phyloP scores from a whole-genome alignment of 2,888 invertebrate species.

The Sphecodes monilicornis region DNA sequence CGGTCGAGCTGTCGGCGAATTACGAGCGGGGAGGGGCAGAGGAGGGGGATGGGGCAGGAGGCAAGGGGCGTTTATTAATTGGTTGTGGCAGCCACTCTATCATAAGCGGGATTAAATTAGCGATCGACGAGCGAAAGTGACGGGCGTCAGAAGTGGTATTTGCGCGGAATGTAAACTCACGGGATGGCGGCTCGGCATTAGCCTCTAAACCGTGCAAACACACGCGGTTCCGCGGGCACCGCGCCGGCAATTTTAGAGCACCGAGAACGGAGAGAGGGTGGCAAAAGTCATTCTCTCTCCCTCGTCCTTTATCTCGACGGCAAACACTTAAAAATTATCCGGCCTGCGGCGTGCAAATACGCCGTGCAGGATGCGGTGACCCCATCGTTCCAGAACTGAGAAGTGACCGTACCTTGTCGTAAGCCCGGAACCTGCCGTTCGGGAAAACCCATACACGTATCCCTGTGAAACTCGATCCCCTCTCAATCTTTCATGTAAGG shows the following conservation, averaged over 20 bases:
- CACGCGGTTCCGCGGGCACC: constrained; percentile 26
- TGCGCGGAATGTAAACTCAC: constrained; percentile 58
- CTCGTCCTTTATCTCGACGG: constrained; percentile 57
- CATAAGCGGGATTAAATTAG: constrained; percentile 54
- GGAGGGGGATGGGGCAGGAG: no score
- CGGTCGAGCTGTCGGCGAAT: not conserved
- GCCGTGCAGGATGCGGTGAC: not conserved
- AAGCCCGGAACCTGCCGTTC: not conserved
- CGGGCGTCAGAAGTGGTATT: constrained; percentile 60
- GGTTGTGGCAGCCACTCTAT: constrained; percentile 28
- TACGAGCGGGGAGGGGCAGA: not conserved
- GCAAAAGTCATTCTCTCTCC: constrained; percentile 62
- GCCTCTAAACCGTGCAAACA: constrained; percentile 63
- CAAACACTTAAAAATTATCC: constrained; percentile 73
- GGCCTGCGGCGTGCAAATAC: constrained; percentile 50
- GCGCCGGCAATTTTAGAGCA: constrained; percentile 50
- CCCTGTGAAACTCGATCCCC: constrained; percentile 25
- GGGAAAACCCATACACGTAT: constrained; percentile 26
- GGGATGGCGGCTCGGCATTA: constrained; percentile 48
- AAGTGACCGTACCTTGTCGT: constrained; percentile 4
- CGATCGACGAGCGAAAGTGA: constrained; percentile 48
- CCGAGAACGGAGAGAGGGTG: constrained; percentile 60
- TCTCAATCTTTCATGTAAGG: not conserved
- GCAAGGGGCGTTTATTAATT: constrained; percentile 29
- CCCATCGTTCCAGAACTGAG: not conserved